phyloP scores from a whole-genome alignment of 2,797 vertebrate species.

The Gambelia wislizenii region DNA sequence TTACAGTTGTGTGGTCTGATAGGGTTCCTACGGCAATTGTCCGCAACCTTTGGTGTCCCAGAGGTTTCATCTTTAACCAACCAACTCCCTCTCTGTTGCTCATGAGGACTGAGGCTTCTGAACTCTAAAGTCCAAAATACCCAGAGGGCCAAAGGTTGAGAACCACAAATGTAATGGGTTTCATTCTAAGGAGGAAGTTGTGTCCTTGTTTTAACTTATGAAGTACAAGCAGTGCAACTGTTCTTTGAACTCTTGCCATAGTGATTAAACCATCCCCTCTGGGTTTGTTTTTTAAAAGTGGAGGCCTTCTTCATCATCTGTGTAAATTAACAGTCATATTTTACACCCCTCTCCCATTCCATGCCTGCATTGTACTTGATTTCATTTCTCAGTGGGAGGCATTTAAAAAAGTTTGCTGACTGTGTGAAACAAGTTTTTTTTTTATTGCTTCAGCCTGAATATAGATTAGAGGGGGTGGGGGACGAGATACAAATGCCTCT shows the following conservation, averaged over 20 bases:
- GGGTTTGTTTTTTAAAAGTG: not conserved
- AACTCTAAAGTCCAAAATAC: too few species aligned
- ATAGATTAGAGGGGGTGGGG: slow-evolving; percentile 7
- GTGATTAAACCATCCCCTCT: not conserved
- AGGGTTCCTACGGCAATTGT: too few species aligned
- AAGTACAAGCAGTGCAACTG: not conserved
- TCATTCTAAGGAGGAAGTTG: not conserved
- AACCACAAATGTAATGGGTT: not conserved
- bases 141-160: too few species aligned
- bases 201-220: not conserved
- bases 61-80: too few species aligned
- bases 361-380: not conserved
- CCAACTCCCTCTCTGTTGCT: too few species aligned
- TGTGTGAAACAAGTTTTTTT: slow-evolving; percentile 13
- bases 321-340: not conserved
- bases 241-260: not conserved
- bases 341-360: not conserved
- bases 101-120: too few species aligned
- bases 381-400: not conserved
- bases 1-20: too few species aligned
- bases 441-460: slow-evolving; percentile 44
- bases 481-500: slow-evolving; percentile 25
- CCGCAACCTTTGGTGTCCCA: too few species aligned
- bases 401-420: slow-evolving; percentile 16
- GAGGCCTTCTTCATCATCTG: not conserved